Evolutionary conservation across 2,113 vertebrate genomes (phyloP), one percentile per base, ranked within the genome.

Genomic region (Scomber japonicus): DNA sequence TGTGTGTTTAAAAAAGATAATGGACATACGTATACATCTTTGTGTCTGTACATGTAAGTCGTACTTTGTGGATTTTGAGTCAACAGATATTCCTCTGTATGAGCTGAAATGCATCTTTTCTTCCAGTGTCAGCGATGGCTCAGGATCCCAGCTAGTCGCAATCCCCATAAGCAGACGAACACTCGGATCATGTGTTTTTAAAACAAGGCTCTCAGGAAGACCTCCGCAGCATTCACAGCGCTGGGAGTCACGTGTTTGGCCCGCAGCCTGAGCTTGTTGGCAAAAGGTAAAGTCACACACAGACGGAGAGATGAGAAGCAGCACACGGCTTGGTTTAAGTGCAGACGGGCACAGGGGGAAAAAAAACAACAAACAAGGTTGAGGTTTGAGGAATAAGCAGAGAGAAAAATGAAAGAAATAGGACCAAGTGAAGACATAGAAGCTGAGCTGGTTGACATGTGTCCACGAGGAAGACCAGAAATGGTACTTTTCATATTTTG

Each of bases 161-260:
- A 2, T 40, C 73, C 57, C 54, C 63, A 72, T 65, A 21, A 51
- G 71, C 40, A 73, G 57, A 19, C 5, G 30, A 17, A 12, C 24
- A 60, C 51, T 61, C 51, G 19, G 44, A 40, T 50, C 46, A 56
- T 53, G 65, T 27, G 19, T 53, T 72, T 27, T 59, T 44, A 44
- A 50, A 80, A 70, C 57, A 45, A 62, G 63, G 79, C 54, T 82
- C 84, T 72, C 21, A 65, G 80, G 65, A 83, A 75, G 53, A 57
- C 50, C 24, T 64, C 64, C 74, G 65, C 63, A 61, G 68, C 64
- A 40, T 82, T 75, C 78, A 55, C 11, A 35, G 75, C 49, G 67
- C 4, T 30, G 67, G 0, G 49, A 76, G 67, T 71, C 83, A 75
- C 83, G 2, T 75, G 83, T 55, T 79, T 88, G 88, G 90, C 84